phyloP scores from a whole-genome alignment of 2,797 vertebrate species.

The Peromyscus eremicus region DNA sequence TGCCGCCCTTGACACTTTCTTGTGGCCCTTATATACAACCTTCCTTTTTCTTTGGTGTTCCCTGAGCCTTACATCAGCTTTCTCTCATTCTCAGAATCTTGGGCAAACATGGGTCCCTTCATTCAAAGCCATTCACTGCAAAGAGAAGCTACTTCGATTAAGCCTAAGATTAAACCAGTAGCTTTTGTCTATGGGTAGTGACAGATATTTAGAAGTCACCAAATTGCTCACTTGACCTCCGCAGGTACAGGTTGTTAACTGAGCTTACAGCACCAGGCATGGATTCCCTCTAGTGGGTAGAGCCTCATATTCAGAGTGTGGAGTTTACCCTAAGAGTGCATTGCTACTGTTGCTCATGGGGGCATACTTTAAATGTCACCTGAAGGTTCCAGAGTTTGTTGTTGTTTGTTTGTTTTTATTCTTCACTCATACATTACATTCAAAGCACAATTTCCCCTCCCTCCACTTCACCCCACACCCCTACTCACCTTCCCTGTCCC shows the following conservation, averaged over 20 bases:
- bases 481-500: too few species aligned
- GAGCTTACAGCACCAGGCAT: neutral
- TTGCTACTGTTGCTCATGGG: neutral
- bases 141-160: neutral
- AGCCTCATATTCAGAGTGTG: neutral
- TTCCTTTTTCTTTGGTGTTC: too few species aligned
- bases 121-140: neutral
- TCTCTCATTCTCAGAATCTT: too few species aligned
- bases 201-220: neutral
- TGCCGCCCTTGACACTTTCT: too few species aligned
- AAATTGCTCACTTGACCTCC: neutral
- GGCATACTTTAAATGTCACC: neutral
- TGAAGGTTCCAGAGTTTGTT: neutral
- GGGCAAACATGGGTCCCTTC: too few species aligned
- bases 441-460: too few species aligned
- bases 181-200: neutral
- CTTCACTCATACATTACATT: too few species aligned
- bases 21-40: too few species aligned
- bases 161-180: neutral
- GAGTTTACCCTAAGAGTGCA: neutral
- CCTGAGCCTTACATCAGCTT: too few species aligned
- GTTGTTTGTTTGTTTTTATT: too few species aligned
- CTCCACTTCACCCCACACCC: too few species aligned
- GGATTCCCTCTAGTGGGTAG: too few species aligned
- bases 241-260: neutral